These are phyloP conservation scores for Dinothrombium tinctorium DNA, from an alignment of 1,140 invertebrate species.

Conservation along the genomic window DNA sequence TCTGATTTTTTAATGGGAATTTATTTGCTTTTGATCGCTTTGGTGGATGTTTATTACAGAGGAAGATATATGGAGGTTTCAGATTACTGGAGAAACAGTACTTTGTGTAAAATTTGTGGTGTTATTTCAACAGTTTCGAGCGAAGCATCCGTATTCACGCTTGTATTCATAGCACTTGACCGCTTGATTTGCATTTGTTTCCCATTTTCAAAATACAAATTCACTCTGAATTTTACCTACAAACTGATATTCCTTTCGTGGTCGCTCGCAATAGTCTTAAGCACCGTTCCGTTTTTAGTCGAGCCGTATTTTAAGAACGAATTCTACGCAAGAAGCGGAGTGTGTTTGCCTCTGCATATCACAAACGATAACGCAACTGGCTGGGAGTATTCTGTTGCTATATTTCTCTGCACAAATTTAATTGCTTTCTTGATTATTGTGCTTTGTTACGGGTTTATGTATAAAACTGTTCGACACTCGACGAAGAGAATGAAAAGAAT, in stretches of 20 bases:
- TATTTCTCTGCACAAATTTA: constrained; percentile 42
- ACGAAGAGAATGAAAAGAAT: constrained; percentile 26
- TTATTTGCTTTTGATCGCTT: constrained; percentile 42
- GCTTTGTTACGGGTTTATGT: constrained; percentile 27
- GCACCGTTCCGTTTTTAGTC: constrained; percentile 37
- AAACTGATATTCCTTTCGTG: constrained; percentile 32
- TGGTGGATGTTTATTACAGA: constrained; percentile 31
- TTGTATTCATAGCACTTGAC: constrained; percentile 50
- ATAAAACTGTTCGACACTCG: constrained; percentile 34
- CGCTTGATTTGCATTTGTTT: constrained; percentile 41
- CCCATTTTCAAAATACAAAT: constrained; percentile 31
- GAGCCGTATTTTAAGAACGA: constrained; percentile 31
- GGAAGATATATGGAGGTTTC: constrained; percentile 24
- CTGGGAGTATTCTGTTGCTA: constrained; percentile 47
- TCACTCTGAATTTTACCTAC: constrained; percentile 30
- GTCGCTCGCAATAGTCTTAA: constrained; percentile 34
- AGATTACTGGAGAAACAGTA: constrained; percentile 22
- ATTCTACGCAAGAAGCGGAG: constrained; percentile 42
- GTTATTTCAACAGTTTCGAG: constrained; percentile 24
- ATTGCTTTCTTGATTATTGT: constrained; percentile 25
- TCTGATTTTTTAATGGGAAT: constrained; percentile 52
- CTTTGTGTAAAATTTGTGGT: constrained; percentile 24
- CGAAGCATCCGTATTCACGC: constrained; percentile 41
- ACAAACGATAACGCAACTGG: constrained; percentile 23
- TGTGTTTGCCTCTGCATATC: constrained; percentile 47